Evolutionary conservation across 2,888 invertebrate genomes (phyloP).

Genomic region (Monoplex corrugatus): DNA sequence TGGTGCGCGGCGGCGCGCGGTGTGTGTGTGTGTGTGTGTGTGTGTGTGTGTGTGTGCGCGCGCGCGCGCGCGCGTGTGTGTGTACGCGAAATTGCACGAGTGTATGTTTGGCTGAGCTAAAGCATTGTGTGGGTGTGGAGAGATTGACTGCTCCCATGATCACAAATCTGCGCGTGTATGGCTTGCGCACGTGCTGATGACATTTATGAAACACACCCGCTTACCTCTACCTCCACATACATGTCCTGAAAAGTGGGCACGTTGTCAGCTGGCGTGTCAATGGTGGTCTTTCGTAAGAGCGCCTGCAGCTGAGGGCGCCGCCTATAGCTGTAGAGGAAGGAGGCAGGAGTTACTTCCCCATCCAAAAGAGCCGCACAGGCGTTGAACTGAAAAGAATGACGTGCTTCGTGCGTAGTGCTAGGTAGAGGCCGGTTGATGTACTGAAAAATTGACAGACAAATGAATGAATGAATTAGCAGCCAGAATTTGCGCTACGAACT

Average conservation of each 20-base stretch:
- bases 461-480: too few species aligned
- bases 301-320: slow-evolving; percentile 57
- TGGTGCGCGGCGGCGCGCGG: too few species aligned
- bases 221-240: slow-evolving; percentile 66
- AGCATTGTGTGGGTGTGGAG: too few species aligned
- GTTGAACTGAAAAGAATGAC: slow-evolving; percentile 73
- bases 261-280: slow-evolving; percentile 64
- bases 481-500: too few species aligned
- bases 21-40: too few species aligned
- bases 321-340: slow-evolving; percentile 56
- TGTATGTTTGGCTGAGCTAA: too few species aligned
- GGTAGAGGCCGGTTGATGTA: slow-evolving; percentile 72
- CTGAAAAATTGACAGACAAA: slow-evolving; percentile 53
- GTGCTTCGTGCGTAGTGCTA: slow-evolving; percentile 65
- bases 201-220: neutral
- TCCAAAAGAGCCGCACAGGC: slow-evolving; percentile 68
- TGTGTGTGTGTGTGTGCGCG: too few species aligned
- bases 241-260: slow-evolving; percentile 68
- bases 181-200: too few species aligned
- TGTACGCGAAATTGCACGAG: too few species aligned
- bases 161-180: too few species aligned
- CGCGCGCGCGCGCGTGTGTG: too few species aligned
- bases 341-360: slow-evolving; percentile 63
- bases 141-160: too few species aligned
- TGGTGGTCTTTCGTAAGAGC: slow-evolving; percentile 62